Conservation (phyloP, 2,113 vertebrate genomes). For the Eulemur rufifrons region DNA sequence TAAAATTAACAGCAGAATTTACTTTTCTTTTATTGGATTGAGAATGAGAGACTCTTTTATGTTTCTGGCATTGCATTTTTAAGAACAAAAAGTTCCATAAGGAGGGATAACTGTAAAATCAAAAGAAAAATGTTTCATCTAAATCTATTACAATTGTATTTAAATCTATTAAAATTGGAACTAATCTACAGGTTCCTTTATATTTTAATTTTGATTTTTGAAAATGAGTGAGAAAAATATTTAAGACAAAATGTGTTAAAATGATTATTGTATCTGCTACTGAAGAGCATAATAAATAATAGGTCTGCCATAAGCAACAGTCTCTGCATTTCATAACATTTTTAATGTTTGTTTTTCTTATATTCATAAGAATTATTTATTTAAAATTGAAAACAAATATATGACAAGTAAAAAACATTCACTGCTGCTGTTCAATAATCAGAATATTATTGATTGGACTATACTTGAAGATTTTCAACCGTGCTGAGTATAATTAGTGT, state of each 20-base stretch:
- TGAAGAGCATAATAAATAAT: not conserved
- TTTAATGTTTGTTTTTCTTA: conserved; percentile 49
- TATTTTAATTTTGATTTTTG: not conserved
- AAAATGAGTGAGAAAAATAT: not conserved
- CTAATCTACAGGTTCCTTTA: not conserved
- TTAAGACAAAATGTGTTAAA: not conserved
- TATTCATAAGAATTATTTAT: conserved; percentile 17
- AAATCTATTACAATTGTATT: not conserved
- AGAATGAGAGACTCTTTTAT: not conserved
- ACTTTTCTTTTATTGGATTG: not conserved
- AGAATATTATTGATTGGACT: conserved; percentile 68
- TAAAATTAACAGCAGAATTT: not conserved
- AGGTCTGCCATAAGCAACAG: not conserved
- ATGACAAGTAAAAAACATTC: conserved; percentile 49
- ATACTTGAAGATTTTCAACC: conserved; percentile 58
- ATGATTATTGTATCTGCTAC: not conserved
- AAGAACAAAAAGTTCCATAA: not conserved
- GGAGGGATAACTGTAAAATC: not conserved
- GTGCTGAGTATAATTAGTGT: conserved; percentile 45
- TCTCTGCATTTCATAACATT: not conserved
- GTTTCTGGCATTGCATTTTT: not conserved
- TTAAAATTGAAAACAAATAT: not conserved
- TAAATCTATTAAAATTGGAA: not conserved
- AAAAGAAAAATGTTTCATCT: not conserved
- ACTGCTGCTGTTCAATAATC: conserved; percentile 70